These are phyloP conservation scores for Diadema setosum DNA, from an alignment of 35 echinoderm and acorn worm genomes.

Conservation along the genomic window DNA sequence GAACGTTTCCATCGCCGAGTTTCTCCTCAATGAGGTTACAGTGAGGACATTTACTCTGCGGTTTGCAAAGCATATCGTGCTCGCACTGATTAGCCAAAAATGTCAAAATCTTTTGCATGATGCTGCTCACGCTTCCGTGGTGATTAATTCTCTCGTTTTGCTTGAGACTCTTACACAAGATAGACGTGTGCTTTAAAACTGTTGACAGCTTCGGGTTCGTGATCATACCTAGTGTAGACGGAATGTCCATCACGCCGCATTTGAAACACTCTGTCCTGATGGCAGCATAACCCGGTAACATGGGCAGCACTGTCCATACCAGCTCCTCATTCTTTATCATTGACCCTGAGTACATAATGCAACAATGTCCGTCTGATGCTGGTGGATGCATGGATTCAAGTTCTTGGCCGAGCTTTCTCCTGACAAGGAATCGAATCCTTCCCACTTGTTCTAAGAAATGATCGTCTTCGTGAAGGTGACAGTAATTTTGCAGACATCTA, in stretches of 20 bases:
- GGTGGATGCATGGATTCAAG: neutral
- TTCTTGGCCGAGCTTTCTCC: neutral
- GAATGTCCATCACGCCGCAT: neutral
- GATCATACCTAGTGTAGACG: neutral
- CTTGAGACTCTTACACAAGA: neutral
- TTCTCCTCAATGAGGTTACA: neutral
- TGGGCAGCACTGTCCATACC: neutral
- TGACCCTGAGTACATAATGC: neutral
- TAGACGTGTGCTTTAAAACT: neutral
- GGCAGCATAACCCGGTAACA: neutral
- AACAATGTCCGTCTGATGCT: neutral
- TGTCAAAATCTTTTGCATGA: neutral
- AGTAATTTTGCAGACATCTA: neutral
- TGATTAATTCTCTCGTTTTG: neutral
- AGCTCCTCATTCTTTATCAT: neutral
- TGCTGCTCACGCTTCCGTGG: neutral
- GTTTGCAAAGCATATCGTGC: too few species aligned
- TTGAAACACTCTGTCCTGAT: neutral
- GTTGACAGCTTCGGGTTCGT: neutral
- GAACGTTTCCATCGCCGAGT: neutral
- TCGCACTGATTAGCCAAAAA: neutral
- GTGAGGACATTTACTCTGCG: neutral
- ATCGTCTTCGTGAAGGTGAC: neutral
- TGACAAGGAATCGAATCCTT: neutral
- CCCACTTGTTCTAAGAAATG: neutral